A percentile compares a stretch with the other conserved stretches of the same genome.
Conservation (phyloP, 1,140 invertebrate genomes). For the Drosophila eugracilis region DNA sequence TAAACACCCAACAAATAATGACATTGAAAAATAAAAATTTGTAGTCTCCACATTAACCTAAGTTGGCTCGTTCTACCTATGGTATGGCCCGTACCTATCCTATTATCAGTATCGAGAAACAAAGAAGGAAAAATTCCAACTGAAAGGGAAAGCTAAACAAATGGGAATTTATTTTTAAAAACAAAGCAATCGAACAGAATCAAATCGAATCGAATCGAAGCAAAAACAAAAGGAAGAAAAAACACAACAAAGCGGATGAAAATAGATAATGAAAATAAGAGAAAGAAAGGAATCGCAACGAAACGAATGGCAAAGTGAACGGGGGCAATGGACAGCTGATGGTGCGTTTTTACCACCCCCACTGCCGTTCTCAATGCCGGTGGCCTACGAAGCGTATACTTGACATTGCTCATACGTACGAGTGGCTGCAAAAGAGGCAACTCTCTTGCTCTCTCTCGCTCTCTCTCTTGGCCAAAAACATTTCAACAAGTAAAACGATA, state of each 20-base stretch:
- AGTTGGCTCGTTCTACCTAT: slow-evolving; percentile 8
- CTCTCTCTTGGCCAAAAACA: slow-evolving; percentile 16
- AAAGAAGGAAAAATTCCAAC: slow-evolving; percentile 55
- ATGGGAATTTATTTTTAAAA: slow-evolving; percentile 39
- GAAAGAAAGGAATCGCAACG: background rate
- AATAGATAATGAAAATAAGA: slow-evolving; percentile 8
- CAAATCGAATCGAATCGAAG: slow-evolving; percentile 36
- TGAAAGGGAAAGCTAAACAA: slow-evolving; percentile 32
- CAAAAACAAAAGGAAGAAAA: too few relatives aligned
- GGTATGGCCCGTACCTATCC: slow-evolving; percentile 14
- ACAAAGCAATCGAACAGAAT: slow-evolving; percentile 50
- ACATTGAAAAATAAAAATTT: too few relatives aligned
- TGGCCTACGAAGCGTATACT: slow-evolving; percentile 47
- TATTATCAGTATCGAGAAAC: slow-evolving; percentile 44
- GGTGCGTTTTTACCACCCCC: slow-evolving; percentile 22
- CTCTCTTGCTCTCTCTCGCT: slow-evolving; percentile 18
- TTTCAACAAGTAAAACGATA: slow-evolving; percentile 44
- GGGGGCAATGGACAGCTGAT: slow-evolving; percentile 77
- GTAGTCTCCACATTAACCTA: too few relatives aligned
- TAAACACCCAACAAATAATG: too few relatives aligned
- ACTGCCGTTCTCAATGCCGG: slow-evolving; percentile 10
- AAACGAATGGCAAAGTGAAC: slow-evolving; percentile 16
- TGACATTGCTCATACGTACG: slow-evolving; percentile 56
- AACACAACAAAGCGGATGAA: slow-evolving; percentile 8
- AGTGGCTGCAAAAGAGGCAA: slow-evolving; percentile 2